Evolutionary conservation across 2,888 invertebrate genomes (phyloP).

Genomic region (Liodrosophila aerea): DNA sequence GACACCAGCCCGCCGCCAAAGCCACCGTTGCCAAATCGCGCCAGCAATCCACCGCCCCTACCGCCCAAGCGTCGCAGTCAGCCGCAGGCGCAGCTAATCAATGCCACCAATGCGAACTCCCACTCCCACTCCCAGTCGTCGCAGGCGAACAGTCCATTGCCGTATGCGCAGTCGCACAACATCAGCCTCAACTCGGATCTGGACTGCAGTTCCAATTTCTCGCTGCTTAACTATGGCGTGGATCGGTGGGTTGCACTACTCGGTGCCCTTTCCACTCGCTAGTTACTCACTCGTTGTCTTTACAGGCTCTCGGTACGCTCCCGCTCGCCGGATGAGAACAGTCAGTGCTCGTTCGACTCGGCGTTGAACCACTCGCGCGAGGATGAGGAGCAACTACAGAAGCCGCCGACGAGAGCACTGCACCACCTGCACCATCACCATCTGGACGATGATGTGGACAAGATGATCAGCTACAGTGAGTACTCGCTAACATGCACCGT

Average conservation of each 20-base stretch:
- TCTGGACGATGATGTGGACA: constrained; percentile 78
- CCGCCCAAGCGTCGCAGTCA: constrained; percentile 88
- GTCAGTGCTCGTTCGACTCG: constrained; percentile 91
- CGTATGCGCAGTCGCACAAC: constrained; percentile 81
- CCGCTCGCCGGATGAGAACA: constrained; percentile 88
- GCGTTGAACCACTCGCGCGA: constrained; percentile 94
- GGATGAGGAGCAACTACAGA: constrained; percentile 85
- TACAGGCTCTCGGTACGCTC: constrained; percentile 88
- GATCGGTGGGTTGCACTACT: constrained; percentile 83
- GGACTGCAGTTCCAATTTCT: constrained; percentile 83
- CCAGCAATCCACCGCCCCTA: constrained; percentile 88
- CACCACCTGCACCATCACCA: constrained; percentile 50
- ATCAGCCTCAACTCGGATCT: constrained; percentile 80
- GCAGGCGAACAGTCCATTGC: constrained; percentile 63
- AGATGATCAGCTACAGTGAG: constrained; percentile 78
- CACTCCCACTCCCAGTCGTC: constrained; percentile 34
- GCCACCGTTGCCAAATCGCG: constrained; percentile 92
- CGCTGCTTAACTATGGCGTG: constrained; percentile 86
- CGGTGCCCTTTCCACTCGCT: neutral
- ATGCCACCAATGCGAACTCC: constrained; percentile 16
- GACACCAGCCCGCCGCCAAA: constrained; percentile 92
- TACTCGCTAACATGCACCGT: constrained; percentile 41
- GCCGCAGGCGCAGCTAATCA: constrained; percentile 61
- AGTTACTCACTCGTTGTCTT: neutral
- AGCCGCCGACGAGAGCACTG: constrained; percentile 30